Conservation (phyloP, 2,888 invertebrate species). For the Amiota minor region DNA sequence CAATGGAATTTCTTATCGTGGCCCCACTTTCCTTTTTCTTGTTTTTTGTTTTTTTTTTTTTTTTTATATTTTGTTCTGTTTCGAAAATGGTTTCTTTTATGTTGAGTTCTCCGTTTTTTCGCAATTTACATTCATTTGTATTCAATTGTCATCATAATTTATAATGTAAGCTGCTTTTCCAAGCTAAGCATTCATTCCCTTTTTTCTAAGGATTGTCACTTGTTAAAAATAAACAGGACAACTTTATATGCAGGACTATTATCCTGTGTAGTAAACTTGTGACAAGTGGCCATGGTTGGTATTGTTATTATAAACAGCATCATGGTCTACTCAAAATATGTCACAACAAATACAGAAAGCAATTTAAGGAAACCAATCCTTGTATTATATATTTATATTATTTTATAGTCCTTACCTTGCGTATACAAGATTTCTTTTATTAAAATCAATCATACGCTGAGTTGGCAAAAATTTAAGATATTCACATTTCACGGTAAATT, state of each 20-base stretch:
- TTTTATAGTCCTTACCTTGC: too few relatives aligned
- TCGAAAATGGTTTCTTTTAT: too few relatives aligned
- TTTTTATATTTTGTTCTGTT: conserved; percentile 32
- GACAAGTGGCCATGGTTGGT: background rate
- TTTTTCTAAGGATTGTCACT: conserved; percentile 19
- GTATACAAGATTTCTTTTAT: too few relatives aligned
- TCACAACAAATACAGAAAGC: too few relatives aligned
- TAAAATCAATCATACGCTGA: background rate
- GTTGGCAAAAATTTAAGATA: background rate
- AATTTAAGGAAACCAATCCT: too few relatives aligned
- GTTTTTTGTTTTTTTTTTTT: conserved; percentile 9
- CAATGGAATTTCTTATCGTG: background rate
- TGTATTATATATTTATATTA: too few relatives aligned
- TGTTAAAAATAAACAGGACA: conserved; percentile 21
- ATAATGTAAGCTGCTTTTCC: conserved; percentile 29
- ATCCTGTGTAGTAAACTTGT: conserved; percentile 19
- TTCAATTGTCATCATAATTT: conserved; percentile 49
- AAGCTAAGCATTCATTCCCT: background rate
- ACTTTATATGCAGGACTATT: background rate
- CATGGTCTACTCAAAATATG: too few relatives aligned
- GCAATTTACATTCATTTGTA: conserved; percentile 52
- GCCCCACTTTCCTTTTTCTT: background rate
- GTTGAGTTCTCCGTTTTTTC: too few relatives aligned
- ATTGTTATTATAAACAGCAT: too few relatives aligned
- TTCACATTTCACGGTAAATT: background rate